A percentile compares a stretch with the other conserved stretches of the same genome.
These are phyloP conservation scores for Pollicipes pollicipes DNA, from an alignment of 1,140 invertebrate species.

Conservation along the genomic window DNA sequence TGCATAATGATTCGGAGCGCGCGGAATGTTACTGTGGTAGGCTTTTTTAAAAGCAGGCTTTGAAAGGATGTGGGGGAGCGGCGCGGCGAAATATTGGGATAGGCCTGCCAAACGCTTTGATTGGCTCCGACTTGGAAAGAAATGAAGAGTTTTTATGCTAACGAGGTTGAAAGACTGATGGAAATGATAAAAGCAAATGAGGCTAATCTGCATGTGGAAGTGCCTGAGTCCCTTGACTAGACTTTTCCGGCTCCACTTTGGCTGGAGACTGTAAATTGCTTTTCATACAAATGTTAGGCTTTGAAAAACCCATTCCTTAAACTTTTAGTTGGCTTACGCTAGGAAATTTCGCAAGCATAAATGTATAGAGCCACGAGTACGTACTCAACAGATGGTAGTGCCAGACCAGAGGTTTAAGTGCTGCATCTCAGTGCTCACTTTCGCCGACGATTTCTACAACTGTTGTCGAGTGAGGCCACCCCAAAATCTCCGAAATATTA, in stretches of 20 bases:
- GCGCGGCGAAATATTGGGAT: background rate
- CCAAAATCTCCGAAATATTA: no score
- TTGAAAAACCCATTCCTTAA: no score
- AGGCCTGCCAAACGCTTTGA: background rate
- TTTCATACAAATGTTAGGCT: background rate
- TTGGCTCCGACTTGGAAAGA: background rate
- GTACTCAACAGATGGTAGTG: no score
- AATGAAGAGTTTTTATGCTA: slow-evolving; percentile 1
- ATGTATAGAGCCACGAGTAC: no score
- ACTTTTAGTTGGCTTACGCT: no score
- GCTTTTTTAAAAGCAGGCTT: background rate
- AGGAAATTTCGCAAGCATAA: no score
- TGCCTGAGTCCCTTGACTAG: background rate
- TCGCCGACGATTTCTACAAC: no score
- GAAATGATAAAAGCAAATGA: slow-evolving; percentile 1
- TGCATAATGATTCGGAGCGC: background rate
- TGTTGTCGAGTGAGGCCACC: no score
- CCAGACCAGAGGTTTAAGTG: no score
- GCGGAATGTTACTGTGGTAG: background rate
- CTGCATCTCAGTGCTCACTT: no score
- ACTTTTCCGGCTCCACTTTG: background rate
- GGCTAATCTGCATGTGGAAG: background rate
- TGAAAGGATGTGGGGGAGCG: background rate
- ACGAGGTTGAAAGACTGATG: background rate
- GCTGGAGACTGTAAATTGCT: background rate